These are phyloP conservation scores for Adelosebastes latens DNA, from an alignment of 2,797 vertebrate genomes.

Conservation along the genomic window DNA sequence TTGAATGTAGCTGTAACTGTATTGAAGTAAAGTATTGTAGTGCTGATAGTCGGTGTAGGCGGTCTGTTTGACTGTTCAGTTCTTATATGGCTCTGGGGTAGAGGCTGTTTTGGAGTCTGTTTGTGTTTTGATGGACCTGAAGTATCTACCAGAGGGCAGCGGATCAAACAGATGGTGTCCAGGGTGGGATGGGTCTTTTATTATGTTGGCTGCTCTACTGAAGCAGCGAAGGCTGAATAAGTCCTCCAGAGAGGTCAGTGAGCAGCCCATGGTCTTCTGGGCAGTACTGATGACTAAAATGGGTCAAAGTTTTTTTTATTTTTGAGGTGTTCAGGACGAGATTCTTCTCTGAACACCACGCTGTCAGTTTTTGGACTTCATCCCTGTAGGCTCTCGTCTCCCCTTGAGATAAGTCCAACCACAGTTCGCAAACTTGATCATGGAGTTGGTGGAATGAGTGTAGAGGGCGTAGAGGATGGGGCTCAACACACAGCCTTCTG, in stretches of 20 bases:
- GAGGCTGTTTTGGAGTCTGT: background rate
- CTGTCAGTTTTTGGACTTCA: background rate
- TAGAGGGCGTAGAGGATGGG: background rate
- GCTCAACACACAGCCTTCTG: background rate
- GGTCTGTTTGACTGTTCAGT: background rate
- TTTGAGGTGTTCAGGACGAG: background rate
- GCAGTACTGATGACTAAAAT: background rate
- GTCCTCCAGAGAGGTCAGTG: background rate
- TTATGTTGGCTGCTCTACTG: background rate
- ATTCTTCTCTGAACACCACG: background rate
- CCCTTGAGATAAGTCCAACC: background rate
- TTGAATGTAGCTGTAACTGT: background rate
- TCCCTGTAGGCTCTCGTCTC: background rate
- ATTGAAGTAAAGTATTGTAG: too few relatives aligned
- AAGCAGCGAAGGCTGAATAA: background rate
- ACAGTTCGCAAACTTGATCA: background rate
- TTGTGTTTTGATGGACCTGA: background rate
- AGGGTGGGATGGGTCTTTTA: background rate
- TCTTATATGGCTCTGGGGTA: background rate
- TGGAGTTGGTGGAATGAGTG: background rate
- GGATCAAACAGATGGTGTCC: background rate
- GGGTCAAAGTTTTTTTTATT: background rate
- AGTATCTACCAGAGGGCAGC: background rate
- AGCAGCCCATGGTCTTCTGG: background rate
- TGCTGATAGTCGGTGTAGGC: background rate